Evolutionary conservation across 2,888 invertebrate genomes (phyloP), one percentile per base, ranked within the genome.

Genomic region (Chymomyza amoena): DNA sequence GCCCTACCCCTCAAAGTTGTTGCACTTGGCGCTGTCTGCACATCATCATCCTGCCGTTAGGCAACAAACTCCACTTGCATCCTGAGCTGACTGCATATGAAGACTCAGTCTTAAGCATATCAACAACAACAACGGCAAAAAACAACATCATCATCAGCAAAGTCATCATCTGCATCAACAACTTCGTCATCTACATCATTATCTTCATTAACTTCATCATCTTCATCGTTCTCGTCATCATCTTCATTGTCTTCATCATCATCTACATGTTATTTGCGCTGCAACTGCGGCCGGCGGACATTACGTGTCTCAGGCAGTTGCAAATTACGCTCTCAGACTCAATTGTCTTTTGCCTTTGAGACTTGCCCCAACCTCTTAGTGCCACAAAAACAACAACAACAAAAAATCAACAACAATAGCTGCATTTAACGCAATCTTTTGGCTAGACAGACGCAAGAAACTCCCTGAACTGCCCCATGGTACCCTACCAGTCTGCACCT

Each of bases 261-360:
- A 6, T 10, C 59, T 4, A 28, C 13, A 15, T 57, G 20, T 25
- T 25, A 13, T 57, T 25, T 54, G 10, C 20, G 54, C 20, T 54
- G 56, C 28, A 32, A 60, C 50, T 51, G 13, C 7, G 51, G 16
- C 59, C 61, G 61, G 63, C 69, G 69, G 71, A 77, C 83, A 73
- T 64, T 70, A 62, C 71, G 77, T 78, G 89, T 89, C 85, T 87
- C 87, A 88, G 89, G 85, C 87, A 88, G 89, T 84, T 86, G 89
- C 89, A 88, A 87, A 89, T 87, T 89, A 87, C 83, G 85, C 87
- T 88, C 87, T 80, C 88, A 88, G 87, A 86, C 89, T 81, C 89
- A 86, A 89, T 90, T 88, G 89, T 87, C 89, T 88, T 90, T 84
- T 75, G 89, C 87, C 85, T 86, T 56, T 61, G 86, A 83, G 87